phyloP scores from a whole-genome alignment of 2,888 invertebrate species.

The Glaucopsyche alexis region DNA sequence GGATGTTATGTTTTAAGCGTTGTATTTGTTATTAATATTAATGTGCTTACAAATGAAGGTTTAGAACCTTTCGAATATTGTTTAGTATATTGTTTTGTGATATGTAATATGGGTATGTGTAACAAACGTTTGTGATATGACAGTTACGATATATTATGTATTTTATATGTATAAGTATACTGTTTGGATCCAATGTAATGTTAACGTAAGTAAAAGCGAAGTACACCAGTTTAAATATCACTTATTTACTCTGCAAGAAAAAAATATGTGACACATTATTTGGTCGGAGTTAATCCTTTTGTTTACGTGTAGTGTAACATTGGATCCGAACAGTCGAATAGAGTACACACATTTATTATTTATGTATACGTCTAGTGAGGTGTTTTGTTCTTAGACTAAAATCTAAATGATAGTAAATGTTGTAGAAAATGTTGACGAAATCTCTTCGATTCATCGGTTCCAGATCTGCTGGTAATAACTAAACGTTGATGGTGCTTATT shows the following conservation, averaged over 20 bases:
- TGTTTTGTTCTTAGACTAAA: neutral
- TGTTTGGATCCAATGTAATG: neutral
- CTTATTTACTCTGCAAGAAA: too few relatives aligned
- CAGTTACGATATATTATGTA: neutral
- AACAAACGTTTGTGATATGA: neutral
- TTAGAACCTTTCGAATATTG: slow-evolving; percentile 3
- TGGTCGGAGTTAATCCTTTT: too few relatives aligned
- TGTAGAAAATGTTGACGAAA: neutral
- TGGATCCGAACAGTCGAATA: too few relatives aligned
- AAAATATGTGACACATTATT: too few relatives aligned
- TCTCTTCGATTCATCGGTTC: neutral
- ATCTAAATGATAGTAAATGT: neutral
- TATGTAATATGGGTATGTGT: neutral
- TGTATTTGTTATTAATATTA: neutral
- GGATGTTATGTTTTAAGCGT: slow-evolving; percentile 2
- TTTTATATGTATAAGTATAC: neutral
- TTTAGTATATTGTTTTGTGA: too few relatives aligned
- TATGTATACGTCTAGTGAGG: neutral
- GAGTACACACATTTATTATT: too few relatives aligned
- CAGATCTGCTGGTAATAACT: neutral
- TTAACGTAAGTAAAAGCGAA: neutral
- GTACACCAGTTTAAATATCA: neutral
- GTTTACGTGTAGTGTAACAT: too few relatives aligned
- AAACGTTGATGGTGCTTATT: neutral
- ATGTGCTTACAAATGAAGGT: neutral